Conservation (phyloP, 2,888 invertebrate genomes). For the Bellardia pandia region DNA sequence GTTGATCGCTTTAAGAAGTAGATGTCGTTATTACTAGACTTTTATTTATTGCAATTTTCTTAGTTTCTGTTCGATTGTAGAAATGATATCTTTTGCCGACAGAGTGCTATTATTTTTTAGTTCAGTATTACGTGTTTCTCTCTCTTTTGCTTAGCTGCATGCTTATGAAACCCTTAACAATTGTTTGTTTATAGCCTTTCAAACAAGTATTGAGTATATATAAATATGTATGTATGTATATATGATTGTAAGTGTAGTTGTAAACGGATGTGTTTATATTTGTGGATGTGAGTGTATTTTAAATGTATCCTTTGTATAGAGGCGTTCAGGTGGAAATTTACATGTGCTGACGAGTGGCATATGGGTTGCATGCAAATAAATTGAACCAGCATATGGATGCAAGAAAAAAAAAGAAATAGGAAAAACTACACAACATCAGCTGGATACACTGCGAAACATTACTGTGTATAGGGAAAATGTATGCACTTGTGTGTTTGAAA, state of each 20-base stretch:
- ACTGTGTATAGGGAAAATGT: not conserved
- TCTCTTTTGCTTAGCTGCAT: constrained; percentile 3
- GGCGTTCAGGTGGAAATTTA: constrained; percentile 73
- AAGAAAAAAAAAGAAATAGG: not conserved
- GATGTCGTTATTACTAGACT: not conserved
- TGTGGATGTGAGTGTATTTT: constrained; percentile 20
- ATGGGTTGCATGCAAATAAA: constrained; percentile 72
- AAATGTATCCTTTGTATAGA: constrained; percentile 52
- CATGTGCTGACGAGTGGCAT: constrained; percentile 72
- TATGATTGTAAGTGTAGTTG: not conserved
- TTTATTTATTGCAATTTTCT: constrained; percentile 2
- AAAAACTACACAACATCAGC: constrained; percentile 21
- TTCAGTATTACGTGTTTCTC: not conserved
- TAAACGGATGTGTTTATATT: constrained; percentile 36
- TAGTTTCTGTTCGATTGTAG: not conserved
- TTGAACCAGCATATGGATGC: constrained; percentile 69
- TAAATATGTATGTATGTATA: not conserved
- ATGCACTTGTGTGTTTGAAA: not conserved
- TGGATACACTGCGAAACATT: constrained; percentile 19
- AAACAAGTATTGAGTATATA: constrained; percentile 56
- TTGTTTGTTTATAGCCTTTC: constrained; percentile 67
- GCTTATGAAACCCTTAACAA: constrained; percentile 61
- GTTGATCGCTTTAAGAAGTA: not conserved
- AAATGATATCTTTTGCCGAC: not conserved
- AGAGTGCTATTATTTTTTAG: not conserved